Evolutionary conservation across 2,797 vertebrate genomes (phyloP).

Genomic region (Onychomys arenicola): DNA sequence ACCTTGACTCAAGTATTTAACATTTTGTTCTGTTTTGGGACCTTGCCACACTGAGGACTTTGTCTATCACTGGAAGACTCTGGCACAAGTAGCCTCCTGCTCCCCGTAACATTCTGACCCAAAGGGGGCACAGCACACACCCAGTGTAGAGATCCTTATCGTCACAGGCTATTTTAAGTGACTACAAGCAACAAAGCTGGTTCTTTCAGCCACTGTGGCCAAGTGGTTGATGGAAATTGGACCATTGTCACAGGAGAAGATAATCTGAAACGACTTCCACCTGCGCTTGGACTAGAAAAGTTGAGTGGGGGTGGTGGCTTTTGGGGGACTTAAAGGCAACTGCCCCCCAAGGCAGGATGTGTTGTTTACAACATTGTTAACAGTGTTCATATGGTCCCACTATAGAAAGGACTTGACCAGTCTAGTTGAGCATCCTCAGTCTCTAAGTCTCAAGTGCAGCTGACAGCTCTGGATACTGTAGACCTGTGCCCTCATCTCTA

Average conservation of each 20-base stretch:
- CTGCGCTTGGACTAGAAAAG: too few species aligned
- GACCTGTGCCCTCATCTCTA: background rate
- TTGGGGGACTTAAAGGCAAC: background rate
- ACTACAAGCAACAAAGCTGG: background rate
- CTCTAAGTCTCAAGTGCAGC: background rate
- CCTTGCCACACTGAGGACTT: background rate
- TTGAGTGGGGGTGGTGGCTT: background rate
- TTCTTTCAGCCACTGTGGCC: background rate
- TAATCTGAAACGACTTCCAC: background rate
- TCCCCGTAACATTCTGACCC: background rate
- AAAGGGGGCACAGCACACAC: slow-evolving; percentile 10
- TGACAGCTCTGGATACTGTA: too few species aligned
- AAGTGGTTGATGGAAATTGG: background rate
- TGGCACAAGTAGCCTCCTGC: background rate
- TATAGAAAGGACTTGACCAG: background rate
- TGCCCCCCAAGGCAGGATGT: background rate
- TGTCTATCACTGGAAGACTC: too few species aligned
- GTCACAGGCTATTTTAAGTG: background rate
- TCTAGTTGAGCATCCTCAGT: background rate
- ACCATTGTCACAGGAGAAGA: background rate
- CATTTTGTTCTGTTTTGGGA: background rate
- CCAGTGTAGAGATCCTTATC: background rate
- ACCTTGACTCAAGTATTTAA: background rate
- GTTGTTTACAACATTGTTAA: background rate
- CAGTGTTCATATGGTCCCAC: background rate